A percentile compares a stretch with the other conserved stretches of the same genome.
phyloP scores from a whole-genome alignment of 2,113 vertebrate species.

The Quiscalus mexicanus region DNA sequence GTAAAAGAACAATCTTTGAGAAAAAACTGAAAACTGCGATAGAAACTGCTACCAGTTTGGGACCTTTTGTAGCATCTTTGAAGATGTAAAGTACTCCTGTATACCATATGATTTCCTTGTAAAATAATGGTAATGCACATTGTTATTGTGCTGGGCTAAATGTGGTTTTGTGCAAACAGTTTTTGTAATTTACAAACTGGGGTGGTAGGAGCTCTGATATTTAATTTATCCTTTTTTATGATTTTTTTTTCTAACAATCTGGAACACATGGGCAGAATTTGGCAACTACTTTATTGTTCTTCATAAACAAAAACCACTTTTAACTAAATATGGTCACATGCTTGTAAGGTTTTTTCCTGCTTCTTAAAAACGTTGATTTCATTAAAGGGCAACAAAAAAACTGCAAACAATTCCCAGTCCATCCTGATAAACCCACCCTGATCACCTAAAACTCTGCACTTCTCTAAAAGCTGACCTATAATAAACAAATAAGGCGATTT shows the following conservation, averaged over 20 bases:
- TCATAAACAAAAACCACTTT: not conserved
- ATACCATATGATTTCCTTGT: not conserved
- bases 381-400: not conserved
- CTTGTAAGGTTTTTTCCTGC: fast-evolving
- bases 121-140: not conserved
- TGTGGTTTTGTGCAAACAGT: not conserved
- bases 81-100: not conserved
- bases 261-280: not conserved
- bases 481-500: not conserved
- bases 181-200: not conserved
- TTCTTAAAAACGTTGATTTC: not conserved
- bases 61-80: not conserved
- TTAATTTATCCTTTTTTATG: not conserved
- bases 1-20: not conserved
- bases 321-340: not conserved
- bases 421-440: not conserved
- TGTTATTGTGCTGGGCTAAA: not conserved
- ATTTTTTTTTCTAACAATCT: not conserved
- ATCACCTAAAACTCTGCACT: not conserved
- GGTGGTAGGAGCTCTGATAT: not conserved
- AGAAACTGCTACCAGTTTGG: not conserved
- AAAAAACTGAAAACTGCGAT: not conserved
- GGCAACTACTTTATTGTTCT: not conserved
- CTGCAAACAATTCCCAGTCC: not conserved
- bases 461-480: not conserved